Conservation (phyloP, 2,113 vertebrate species). For the Miniopterus natalensis region DNA sequence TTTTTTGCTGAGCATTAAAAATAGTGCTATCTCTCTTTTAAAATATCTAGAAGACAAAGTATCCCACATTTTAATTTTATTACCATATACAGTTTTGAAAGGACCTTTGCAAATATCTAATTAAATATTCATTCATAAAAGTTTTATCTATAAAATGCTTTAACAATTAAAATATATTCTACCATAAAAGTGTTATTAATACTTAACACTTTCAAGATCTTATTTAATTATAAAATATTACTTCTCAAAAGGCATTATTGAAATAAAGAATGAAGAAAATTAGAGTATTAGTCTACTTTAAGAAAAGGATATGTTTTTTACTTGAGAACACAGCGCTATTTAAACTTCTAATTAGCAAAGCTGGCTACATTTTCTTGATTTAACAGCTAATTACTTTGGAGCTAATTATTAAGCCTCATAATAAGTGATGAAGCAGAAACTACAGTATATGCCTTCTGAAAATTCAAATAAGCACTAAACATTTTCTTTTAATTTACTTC, state of each 20-base stretch:
- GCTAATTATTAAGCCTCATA: conserved; percentile 83
- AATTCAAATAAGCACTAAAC: conserved; percentile 79
- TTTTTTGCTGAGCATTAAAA: neutral
- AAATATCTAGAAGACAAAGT: neutral
- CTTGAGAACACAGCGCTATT: conserved; percentile 59
- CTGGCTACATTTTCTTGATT: conserved; percentile 70
- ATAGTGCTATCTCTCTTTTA: neutral
- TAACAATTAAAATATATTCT: neutral
- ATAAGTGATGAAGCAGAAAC: conserved; percentile 73
- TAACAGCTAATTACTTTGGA: conserved; percentile 81
- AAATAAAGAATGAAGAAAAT: neutral
- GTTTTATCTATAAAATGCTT: neutral
- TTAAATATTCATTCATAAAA: neutral
- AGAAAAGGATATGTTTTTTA: conserved; percentile 42
- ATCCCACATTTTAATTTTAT: neutral
- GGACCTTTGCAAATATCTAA: neutral
- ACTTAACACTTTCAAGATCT: neutral
- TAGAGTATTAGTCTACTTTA: neutral
- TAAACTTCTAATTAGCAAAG: conserved; percentile 66
- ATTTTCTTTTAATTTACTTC: conserved; percentile 70
- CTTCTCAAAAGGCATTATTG: neutral
- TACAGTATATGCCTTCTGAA: conserved; percentile 65
- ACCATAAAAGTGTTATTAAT: neutral
- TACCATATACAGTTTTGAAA: conserved; percentile 6
- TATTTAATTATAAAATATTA: neutral